Base-by-base conservation (phyloP, 2,888 invertebrate species). In the Pocota personata region DNA sequence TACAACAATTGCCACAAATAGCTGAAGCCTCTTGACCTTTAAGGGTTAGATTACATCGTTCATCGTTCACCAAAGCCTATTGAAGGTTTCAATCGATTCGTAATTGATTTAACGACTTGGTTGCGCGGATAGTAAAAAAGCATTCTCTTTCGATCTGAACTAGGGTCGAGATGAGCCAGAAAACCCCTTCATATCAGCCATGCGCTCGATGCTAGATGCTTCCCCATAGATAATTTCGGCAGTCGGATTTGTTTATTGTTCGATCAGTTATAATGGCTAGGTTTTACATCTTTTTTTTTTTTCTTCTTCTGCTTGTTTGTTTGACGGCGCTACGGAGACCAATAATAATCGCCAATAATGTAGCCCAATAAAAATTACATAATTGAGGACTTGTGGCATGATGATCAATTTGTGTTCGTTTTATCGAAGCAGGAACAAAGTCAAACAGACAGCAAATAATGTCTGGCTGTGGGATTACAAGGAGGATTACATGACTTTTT, bases 331-430 rank as follows among this genome's bases (percentile, higher is more conserved):
- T 46, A n/a, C 10, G 16, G 50, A 6, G 7, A 60, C 40, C 24
- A 66, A 69, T 75, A 72, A 72, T 78, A 80, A 86, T 76, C 58
- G 60, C 69, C 80, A 66, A 76, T 76, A 84, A 80, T 84, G 75
- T 76, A 80, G 80, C 80, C 71, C 67, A 86, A 86, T 86, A 86
- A 82, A 86, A 82, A 86, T 86, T 82, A 82, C 72, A 82, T 86
- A 76, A 86, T 82, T 86, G 86, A 82, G 40, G 76, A 86, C 82
- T 86, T 72, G 76, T 82, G 80, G 86, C 76, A 76, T 72, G 76
- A 76, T 77, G 76, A 82, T 86, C 86, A 82, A 82, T 82, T 86
- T 86, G 67, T 48, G 71, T 66, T 72, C 32, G 64, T 64, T 66
- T 82, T 86, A 86, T 86, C 86, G 86, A 86, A 77, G 52, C 86